Evolutionary conservation across 2,113 vertebrate genomes (phyloP).

Genomic region (Colinus virginianus): DNA sequence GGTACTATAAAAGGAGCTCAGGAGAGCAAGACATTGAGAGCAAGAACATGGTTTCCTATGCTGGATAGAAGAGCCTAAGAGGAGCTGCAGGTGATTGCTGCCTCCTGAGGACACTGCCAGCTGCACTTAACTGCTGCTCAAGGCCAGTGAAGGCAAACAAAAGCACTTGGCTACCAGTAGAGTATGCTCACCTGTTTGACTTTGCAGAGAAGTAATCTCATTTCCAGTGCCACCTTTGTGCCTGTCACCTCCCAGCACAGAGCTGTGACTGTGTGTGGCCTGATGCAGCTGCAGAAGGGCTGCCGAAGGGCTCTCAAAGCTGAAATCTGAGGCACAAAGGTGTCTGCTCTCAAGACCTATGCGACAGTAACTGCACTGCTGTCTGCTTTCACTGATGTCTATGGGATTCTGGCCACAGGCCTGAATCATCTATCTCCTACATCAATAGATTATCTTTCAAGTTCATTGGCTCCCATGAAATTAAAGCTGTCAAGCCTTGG

Average conservation of each 20-base stretch:
- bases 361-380: rapidly evolving
- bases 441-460: not conserved
- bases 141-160: not conserved
- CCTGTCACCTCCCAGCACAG: not conserved
- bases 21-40: not conserved
- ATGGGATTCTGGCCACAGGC: not conserved
- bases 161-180: not conserved
- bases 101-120: not conserved
- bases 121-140: not conserved
- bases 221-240: not conserved
- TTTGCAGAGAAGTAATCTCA: not conserved
- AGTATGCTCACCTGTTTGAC: not conserved
- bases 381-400: not conserved
- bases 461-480: not conserved
- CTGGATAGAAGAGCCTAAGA: not conserved
- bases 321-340: not conserved
- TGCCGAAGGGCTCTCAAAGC: not conserved
- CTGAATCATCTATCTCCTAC: not conserved
- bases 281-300: slow-evolving; percentile 14
- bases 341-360: not conserved
- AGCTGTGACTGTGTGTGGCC: not conserved
- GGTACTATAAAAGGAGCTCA: not conserved
- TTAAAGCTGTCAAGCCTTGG: not conserved
- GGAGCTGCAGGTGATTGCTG: not conserved
- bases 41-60: not conserved